Evolutionary conservation across 2,113 vertebrate genomes (phyloP).

Genomic region (Amphiprion ocellaris): DNA sequence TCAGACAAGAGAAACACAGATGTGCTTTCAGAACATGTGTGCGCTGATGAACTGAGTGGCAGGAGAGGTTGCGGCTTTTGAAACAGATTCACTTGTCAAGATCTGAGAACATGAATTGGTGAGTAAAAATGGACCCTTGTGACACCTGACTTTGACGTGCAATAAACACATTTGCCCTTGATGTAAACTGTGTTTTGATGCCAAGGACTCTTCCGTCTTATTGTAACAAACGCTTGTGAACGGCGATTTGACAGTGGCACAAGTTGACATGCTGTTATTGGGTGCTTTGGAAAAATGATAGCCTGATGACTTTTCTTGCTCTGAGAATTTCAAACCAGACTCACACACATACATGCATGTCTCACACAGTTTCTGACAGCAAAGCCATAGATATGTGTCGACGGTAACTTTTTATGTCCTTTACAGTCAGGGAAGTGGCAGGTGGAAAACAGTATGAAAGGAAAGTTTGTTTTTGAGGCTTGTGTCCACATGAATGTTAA

Average conservation of each 20-base stretch:
- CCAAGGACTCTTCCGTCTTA: conserved; percentile 55
- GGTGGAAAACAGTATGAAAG: neutral
- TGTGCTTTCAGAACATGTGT: neutral
- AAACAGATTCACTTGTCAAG: conserved; percentile 59
- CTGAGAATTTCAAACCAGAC: conserved; percentile 22
- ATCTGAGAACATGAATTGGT: conserved; percentile 39
- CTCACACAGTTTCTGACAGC: conserved; percentile 18
- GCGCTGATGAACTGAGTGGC: neutral
- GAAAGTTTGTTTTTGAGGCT: neutral
- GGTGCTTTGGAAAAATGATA: conserved; percentile 41
- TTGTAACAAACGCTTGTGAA: conserved; percentile 56
- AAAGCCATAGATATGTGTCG: conserved; percentile 36
- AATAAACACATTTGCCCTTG: conserved; percentile 70
- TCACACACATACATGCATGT: conserved; percentile 11
- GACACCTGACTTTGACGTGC: conserved; percentile 40
- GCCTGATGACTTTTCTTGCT: conserved; percentile 46
- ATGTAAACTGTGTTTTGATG: conserved; percentile 52
- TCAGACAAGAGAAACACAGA: neutral
- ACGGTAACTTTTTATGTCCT: conserved; percentile 39
- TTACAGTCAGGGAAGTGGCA: conserved; percentile 42
- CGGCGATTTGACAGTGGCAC: conserved; percentile 58
- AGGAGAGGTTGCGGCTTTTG: neutral
- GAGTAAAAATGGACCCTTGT: conserved; percentile 56
- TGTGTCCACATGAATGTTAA: neutral
- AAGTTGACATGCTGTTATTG: conserved; percentile 56